A percentile compares a stretch with the other conserved stretches of the same genome.
These are phyloP conservation scores for Thelaira solivaga DNA, from an alignment of 2,888 invertebrate species.

Conservation along the genomic window DNA sequence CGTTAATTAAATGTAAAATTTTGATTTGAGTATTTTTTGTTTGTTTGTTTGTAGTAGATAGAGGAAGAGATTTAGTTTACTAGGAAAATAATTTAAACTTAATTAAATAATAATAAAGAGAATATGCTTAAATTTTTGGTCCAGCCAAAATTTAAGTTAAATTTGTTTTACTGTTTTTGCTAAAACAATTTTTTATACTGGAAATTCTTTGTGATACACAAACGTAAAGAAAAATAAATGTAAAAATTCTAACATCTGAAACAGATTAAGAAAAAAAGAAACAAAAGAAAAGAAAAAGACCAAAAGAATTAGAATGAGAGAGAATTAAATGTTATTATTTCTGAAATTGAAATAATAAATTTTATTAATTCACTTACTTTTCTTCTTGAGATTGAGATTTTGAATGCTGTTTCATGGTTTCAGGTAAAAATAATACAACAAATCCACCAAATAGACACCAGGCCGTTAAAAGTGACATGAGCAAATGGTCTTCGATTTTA, in stretches of 20 bases:
- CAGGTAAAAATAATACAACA: slow-evolving; percentile 85
- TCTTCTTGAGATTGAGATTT: slow-evolving; percentile 66
- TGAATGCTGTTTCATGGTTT: slow-evolving; percentile 79
- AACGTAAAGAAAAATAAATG: background rate
- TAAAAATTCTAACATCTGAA: slow-evolving; percentile 61
- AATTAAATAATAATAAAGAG: slow-evolving; percentile 8
- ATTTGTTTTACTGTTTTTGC: slow-evolving; percentile 36
- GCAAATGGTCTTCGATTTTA: slow-evolving; percentile 81
- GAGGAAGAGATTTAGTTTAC: background rate
- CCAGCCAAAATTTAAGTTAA: slow-evolving; percentile 71
- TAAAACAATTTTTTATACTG: slow-evolving; percentile 53
- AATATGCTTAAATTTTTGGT: slow-evolving; percentile 68
- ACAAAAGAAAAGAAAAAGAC: background rate
- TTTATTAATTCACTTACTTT: slow-evolving; percentile 65
- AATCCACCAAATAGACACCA: slow-evolving; percentile 84
- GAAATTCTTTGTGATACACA: slow-evolving; percentile 38
- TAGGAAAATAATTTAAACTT: slow-evolving; percentile 22
- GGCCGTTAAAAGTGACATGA: slow-evolving; percentile 84
- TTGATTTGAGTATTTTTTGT: slow-evolving; percentile 22
- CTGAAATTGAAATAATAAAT: too few species aligned
- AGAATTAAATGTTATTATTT: background rate
- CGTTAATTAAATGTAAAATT: slow-evolving; percentile 3
- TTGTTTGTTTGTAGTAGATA: background rate
- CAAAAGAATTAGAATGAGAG: background rate
- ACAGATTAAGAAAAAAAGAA: background rate